phyloP scores from a whole-genome alignment of 2,113 vertebrate species.

The Colius striatus region DNA sequence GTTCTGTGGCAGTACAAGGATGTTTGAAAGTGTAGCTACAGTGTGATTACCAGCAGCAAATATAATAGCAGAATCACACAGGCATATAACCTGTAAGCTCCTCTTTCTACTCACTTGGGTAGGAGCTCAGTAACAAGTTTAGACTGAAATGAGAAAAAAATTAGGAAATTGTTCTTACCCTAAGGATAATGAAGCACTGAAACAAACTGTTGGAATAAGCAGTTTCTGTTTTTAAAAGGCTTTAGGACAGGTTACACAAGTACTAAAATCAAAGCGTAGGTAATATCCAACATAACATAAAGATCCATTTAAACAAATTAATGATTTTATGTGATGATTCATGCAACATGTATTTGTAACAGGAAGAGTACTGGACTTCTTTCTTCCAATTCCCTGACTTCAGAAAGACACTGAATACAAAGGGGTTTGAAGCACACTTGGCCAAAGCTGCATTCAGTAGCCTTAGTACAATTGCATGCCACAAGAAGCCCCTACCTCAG shows the following conservation, averaged over 20 bases:
- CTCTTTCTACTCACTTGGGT: not conserved
- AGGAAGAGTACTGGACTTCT: not conserved
- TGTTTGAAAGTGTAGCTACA: not conserved
- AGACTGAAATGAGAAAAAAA: not conserved
- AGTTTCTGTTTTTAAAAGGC: not conserved
- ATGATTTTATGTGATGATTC: not conserved
- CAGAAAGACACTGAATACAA: not conserved
- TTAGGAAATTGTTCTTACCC: not conserved
- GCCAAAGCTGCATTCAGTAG: not conserved
- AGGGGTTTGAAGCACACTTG: not conserved
- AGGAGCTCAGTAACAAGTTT: not conserved
- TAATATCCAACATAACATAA: not conserved
- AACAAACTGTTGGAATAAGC: not conserved
- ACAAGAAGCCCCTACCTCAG: rapidly evolving
- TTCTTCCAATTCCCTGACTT: not conserved
- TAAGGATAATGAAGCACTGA: not conserved
- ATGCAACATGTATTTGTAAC: not conserved
- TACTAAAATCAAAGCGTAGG: not conserved
- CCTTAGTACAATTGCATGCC: not conserved
- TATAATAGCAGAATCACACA: not conserved
- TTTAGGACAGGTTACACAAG: not conserved
- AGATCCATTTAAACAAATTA: not conserved
- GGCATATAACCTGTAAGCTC: not conserved
- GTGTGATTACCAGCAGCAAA: rapidly evolving
- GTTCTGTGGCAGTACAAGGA: not conserved